Evolutionary conservation across 1,140 invertebrate species (phyloP).

Genomic region (Cotesia typhae): DNA sequence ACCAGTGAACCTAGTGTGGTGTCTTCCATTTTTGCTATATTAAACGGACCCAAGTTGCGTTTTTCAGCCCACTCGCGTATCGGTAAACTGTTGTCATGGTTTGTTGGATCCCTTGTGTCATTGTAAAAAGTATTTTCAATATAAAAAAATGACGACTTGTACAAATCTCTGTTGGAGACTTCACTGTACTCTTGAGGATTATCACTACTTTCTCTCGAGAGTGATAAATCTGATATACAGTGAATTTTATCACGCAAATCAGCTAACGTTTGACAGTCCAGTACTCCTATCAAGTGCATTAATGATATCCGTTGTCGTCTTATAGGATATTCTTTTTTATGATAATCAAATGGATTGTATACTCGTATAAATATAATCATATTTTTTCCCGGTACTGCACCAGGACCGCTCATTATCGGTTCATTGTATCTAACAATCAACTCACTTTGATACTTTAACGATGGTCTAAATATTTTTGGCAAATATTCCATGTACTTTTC

Average conservation of each 20-base stretch:
- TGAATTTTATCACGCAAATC: slow-evolving; percentile 74
- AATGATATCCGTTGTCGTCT: slow-evolving; percentile 19
- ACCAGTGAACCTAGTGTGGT: slow-evolving; percentile 72
- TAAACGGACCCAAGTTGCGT: slow-evolving; percentile 68
- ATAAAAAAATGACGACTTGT: slow-evolving; percentile 80
- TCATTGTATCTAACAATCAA: slow-evolving; percentile 31
- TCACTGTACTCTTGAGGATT: slow-evolving; percentile 61
- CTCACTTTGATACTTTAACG: slow-evolving; percentile 21
- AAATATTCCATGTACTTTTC: slow-evolving; percentile 12
- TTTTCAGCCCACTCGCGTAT: slow-evolving; percentile 74
- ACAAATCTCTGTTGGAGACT: slow-evolving; percentile 67
- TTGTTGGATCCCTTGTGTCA: slow-evolving; percentile 70
- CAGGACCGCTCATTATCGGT: background rate
- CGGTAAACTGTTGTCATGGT: slow-evolving; percentile 72
- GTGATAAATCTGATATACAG: slow-evolving; percentile 73
- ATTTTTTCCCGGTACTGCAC: slow-evolving; percentile 48
- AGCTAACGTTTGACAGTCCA: slow-evolving; percentile 72
- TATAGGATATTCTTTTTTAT: slow-evolving; percentile 30
- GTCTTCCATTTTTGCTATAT: slow-evolving; percentile 70
- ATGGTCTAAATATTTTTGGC: background rate
- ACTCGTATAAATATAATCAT: slow-evolving; percentile 60
- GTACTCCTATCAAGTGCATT: slow-evolving; percentile 66
- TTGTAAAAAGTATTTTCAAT: slow-evolving; percentile 84
- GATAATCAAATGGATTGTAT: slow-evolving; percentile 58
- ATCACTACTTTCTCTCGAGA: slow-evolving; percentile 72